phyloP scores from a whole-genome alignment of 1,140 invertebrate species.

The Arion vulgaris region DNA sequence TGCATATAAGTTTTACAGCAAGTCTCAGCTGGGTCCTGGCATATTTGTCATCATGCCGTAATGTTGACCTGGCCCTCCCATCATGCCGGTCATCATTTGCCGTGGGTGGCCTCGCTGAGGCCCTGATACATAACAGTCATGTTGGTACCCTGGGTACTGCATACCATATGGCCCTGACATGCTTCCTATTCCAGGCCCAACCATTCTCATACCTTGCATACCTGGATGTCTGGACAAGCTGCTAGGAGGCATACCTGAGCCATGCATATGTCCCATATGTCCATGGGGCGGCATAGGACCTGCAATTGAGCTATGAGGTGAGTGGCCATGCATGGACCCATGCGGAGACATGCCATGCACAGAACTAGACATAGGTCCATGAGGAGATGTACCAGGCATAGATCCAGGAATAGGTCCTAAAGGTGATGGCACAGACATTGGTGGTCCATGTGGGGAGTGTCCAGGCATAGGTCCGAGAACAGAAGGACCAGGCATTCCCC shows the following conservation, averaged over 20 bases:
- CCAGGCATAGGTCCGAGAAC: constrained; percentile 14
- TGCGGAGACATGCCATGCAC: constrained; percentile 23
- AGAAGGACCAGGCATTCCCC: constrained; percentile 16
- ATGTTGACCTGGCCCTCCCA: constrained; percentile 30
- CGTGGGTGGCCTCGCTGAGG: constrained; percentile 8
- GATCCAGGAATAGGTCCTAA: constrained; percentile 9
- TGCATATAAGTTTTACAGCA: background rate
- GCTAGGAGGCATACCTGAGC: constrained; percentile 16
- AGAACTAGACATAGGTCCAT: constrained; percentile 4
- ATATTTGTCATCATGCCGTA: constrained; percentile 27
- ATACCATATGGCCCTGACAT: constrained; percentile 36
- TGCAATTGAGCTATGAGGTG: constrained; percentile 16
- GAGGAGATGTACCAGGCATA: constrained; percentile 18
- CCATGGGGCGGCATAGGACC: constrained; percentile 9
- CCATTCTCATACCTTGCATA: constrained; percentile 26
- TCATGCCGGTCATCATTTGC: constrained; percentile 34
- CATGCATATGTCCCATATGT: constrained; percentile 28
- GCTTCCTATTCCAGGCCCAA: constrained; percentile 18
- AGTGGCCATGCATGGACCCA: background rate
- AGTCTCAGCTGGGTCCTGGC: constrained; percentile 35
- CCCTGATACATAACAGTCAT: constrained; percentile 21
- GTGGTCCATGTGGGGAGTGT: constrained; percentile 21
- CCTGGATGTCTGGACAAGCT: constrained; percentile 26
- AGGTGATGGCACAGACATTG: constrained; percentile 4
- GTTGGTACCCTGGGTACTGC: constrained; percentile 32